These are phyloP conservation scores for Tychaedon coryphoeus DNA, from an alignment of 2,113 vertebrate genomes.

Conservation along the genomic window DNA sequence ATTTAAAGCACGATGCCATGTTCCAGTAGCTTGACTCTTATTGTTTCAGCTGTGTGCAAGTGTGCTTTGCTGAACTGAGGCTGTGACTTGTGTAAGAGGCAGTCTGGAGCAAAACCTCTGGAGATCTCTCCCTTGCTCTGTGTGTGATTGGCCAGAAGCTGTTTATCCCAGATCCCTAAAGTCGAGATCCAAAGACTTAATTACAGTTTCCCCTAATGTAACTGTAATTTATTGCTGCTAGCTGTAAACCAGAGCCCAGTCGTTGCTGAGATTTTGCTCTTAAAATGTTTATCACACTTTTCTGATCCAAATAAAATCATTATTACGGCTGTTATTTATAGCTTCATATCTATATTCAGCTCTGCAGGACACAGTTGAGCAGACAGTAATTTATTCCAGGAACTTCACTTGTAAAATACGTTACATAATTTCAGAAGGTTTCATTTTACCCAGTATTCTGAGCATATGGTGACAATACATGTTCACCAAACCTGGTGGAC, in stretches of 20 bases:
- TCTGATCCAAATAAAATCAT: background rate
- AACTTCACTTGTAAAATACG: background rate
- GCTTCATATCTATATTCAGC: background rate
- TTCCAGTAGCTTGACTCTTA: background rate
- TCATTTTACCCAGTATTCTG: background rate
- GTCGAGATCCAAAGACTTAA: background rate
- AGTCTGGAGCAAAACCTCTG: background rate
- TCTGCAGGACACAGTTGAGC: background rate
- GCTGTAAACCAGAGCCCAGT: background rate
- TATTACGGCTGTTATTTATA: constrained; percentile 16
- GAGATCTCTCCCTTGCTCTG: background rate
- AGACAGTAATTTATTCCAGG: constrained; percentile 8
- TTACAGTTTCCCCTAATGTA: background rate
- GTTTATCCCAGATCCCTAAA: background rate
- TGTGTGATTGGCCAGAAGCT: background rate
- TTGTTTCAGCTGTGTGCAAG: background rate
- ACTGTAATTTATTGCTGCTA: background rate
- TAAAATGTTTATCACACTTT: background rate
- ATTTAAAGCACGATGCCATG: background rate
- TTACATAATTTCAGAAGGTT: background rate
- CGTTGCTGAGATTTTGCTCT: background rate
- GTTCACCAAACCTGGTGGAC: background rate
- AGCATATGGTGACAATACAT: background rate
- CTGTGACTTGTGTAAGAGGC: background rate
- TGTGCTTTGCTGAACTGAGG: background rate